These are phyloP conservation scores for Lacerta agilis DNA, from an alignment of 2,797 vertebrate genomes.

Conservation along the genomic window DNA sequence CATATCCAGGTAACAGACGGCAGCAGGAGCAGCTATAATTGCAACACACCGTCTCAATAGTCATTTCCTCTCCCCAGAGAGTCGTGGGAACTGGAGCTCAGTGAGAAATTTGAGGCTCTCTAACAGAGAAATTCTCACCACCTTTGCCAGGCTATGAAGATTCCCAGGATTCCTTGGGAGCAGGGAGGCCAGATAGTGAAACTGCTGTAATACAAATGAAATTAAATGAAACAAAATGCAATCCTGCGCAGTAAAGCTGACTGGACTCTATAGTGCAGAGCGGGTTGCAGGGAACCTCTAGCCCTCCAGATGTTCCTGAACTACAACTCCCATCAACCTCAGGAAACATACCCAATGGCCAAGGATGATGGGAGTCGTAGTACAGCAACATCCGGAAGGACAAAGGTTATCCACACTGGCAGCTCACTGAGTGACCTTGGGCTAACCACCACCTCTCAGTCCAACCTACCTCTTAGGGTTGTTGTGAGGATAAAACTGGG, in stretches of 20 bases:
- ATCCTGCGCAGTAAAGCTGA: not conserved
- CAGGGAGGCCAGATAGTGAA: too few species aligned
- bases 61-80: not conserved
- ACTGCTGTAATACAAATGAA: not conserved
- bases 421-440: too few species aligned
- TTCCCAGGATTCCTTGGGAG: not conserved
- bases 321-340: too few species aligned
- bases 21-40: not conserved
- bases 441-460: too few species aligned
- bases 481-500: too few species aligned
- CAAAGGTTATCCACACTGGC: too few species aligned
- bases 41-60: not conserved
- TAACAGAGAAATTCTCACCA: not conserved
- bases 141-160: not conserved
- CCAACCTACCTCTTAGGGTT: too few species aligned
- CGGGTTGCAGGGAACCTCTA: not conserved
- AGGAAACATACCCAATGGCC: too few species aligned
- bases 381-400: too few species aligned
- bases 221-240: not conserved
- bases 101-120: not conserved
- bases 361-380: too few species aligned
- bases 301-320: too few species aligned
- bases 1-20: not conserved
- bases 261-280: not conserved
- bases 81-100: slow-evolving; percentile 1